phyloP scores from a whole-genome alignment of 2,888 invertebrate species.

The Drepana falcataria region DNA sequence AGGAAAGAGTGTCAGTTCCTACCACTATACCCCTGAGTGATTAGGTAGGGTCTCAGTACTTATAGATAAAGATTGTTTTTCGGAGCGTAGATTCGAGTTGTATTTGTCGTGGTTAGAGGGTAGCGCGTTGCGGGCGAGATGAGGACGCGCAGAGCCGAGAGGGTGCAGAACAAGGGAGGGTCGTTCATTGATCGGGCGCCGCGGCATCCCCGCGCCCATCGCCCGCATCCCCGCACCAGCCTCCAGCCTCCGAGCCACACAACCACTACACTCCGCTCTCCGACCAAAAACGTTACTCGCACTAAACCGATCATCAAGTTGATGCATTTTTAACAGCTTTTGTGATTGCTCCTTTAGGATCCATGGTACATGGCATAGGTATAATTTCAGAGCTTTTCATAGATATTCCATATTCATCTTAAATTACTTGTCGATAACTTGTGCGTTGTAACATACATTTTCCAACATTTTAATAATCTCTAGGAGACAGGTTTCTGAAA shows the following conservation, averaged over 20 bases:
- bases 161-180: constrained; percentile 33
- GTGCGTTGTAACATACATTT: too few species aligned
- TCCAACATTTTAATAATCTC: too few species aligned
- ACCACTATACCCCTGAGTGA: constrained; percentile 11
- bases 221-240: constrained; percentile 25
- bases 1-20: constrained; percentile 3
- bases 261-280: constrained; percentile 54
- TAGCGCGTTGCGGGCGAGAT: constrained; percentile 27
- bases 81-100: constrained; percentile 52
- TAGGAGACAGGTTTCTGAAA: too few species aligned
- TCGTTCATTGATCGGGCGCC: constrained; percentile 71
- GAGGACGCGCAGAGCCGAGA: constrained; percentile 25
- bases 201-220: constrained; percentile 56
- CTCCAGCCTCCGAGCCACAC: constrained; percentile 49
- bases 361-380: background rate
- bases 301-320: constrained; percentile 29
- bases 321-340: background rate
- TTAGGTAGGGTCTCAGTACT: background rate
- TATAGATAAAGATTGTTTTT: constrained; percentile 6
- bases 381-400: too few species aligned
- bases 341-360: background rate
- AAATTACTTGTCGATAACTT: too few species aligned
- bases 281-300: constrained; percentile 41
- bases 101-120: constrained; percentile 54
- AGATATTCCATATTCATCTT: too few species aligned